A percentile compares a stretch with the other conserved stretches of the same genome.
phyloP scores from a whole-genome alignment of 1,140 invertebrate species.

The Laodelphax striatellus region DNA sequence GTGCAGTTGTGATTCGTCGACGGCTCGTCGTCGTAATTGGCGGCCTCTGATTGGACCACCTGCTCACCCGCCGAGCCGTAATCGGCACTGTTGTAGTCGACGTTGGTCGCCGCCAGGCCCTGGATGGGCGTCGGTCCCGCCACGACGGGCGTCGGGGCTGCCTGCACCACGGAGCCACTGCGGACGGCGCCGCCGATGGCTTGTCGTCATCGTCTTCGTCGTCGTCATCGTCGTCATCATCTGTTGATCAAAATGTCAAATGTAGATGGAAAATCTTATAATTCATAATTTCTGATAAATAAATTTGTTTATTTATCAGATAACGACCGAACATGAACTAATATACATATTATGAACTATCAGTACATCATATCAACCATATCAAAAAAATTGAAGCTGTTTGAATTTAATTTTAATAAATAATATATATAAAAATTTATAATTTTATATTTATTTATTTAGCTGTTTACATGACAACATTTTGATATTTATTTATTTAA shows the following conservation, averaged over 20 bases:
- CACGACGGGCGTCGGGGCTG: slow-evolving; percentile 14
- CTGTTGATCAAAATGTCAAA: slow-evolving; percentile 17
- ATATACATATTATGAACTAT: too few relatives aligned
- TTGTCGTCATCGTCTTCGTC: slow-evolving; percentile 41
- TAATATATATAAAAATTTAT: too few relatives aligned
- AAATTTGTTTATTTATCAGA: too few relatives aligned
- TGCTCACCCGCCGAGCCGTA: slow-evolving; percentile 32
- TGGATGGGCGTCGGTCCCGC: slow-evolving; percentile 12
- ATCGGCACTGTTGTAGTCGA: slow-evolving; percentile 33
- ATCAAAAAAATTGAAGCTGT: too few relatives aligned
- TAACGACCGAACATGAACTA: too few relatives aligned
- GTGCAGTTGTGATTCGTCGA: slow-evolving; percentile 25
- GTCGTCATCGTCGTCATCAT: slow-evolving; percentile 55
- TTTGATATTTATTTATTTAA: too few relatives aligned
- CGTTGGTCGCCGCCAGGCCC: slow-evolving; percentile 17
- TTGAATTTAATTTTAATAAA: too few relatives aligned
- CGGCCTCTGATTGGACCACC: slow-evolving; percentile 27
- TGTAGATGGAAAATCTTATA: neutral
- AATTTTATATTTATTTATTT: too few relatives aligned
- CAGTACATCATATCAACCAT: too few relatives aligned
- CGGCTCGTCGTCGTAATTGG: slow-evolving; percentile 27
- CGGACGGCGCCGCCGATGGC: slow-evolving; percentile 16
- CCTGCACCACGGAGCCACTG: slow-evolving; percentile 3
- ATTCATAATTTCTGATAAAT: too few relatives aligned
- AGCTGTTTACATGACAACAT: too few relatives aligned